Percentiles rank a stretch among this genome's conserved stretches.
Evolutionary conservation across 2,113 vertebrate species (phyloP).

Genomic region (Buteo buteo): DNA sequence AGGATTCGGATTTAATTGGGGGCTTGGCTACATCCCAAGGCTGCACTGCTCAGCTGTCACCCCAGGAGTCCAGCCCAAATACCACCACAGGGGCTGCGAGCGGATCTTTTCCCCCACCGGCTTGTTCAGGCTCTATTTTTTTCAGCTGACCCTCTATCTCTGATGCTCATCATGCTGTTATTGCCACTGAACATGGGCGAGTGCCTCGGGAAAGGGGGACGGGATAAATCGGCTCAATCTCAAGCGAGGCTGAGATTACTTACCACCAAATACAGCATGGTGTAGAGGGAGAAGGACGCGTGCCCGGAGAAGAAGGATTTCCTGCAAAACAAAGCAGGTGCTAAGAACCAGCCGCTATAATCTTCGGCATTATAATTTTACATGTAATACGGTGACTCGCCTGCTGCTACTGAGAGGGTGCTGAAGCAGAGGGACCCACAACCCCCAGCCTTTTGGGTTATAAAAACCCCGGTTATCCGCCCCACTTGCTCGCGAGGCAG

Average conservation of each 20-base stretch:
- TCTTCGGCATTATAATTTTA: not conserved
- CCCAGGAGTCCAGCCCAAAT: not conserved
- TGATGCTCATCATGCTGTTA: accelerated
- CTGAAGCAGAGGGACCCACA: not conserved
- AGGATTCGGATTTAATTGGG: not conserved
- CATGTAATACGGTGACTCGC: accelerated
- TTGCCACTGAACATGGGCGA: accelerated
- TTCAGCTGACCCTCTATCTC: accelerated
- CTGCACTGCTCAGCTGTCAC: not conserved
- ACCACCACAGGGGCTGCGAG: not conserved
- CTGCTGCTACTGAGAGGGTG: not conserved
- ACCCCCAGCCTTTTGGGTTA: not conserved
- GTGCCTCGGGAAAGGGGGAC: not conserved
- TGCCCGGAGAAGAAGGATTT: slow-evolving; percentile 99
- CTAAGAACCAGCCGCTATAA: not conserved
- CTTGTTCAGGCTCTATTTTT: not conserved
- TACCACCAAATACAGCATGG: slow-evolving; percentile 98
- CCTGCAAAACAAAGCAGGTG: slow-evolving; percentile 77
- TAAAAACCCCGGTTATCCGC: not conserved
- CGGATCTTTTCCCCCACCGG: not conserved
- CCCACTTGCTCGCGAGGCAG: not conserved
- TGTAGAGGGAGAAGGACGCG: slow-evolving; percentile 95
- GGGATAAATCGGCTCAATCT: not conserved
- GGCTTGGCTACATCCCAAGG: not conserved
- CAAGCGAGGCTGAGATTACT: slow-evolving; percentile 68